Base-by-base conservation (phyloP, 2,797 vertebrate species). In the Parotocinclus haroldoi region DNA sequence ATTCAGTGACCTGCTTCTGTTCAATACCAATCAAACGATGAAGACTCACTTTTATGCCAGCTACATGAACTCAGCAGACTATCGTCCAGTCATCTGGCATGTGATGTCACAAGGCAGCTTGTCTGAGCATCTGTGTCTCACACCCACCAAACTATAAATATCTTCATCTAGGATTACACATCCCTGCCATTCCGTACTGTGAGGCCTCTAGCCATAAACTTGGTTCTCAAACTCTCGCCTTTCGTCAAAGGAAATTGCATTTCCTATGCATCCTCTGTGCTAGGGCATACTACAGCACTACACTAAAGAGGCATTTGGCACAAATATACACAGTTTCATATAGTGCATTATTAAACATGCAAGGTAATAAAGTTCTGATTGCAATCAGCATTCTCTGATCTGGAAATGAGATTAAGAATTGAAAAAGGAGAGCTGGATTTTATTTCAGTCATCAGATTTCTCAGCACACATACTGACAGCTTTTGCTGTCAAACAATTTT, bases 61-160 rank as follows among this genome's bases (percentile, higher is more conserved):
- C 63, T 69, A 38, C 46, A 62, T 51, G 69, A 63, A 58, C 76
- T 72, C 63, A 62, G 61, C n/a, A 60, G 64, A 53, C 69, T 70
- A 61, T 39, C 58, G 57, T 42, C 39, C 61, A 68, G 52, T 65
- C 68, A 73, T 73, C 58, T 60, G 77, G 63, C 63, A 75, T 73
- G 67, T 66, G 51, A 75, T 65, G 70, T 75, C 73, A 75, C 48
- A 67, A 66, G 74, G 68, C 76, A 66, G 64, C 68, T 64, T 77
- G 79, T 76, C 68, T 67, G 53, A 64, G 69, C 53, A 71, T 78
- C 72, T 78, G 67, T 49, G 67, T 69, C 70, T 75, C 68, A 74
- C 74, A 58, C 69, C 57, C 71, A 63, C 53, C 50, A 39, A 61
- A 58, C 75, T 83, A 81, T 81, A 78, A 81, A 79, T 81, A 83